Percentiles rank a stretch among this genome's conserved stretches.
phyloP scores from a whole-genome alignment of 2,888 invertebrate genomes.

The Oligia strigilis region DNA sequence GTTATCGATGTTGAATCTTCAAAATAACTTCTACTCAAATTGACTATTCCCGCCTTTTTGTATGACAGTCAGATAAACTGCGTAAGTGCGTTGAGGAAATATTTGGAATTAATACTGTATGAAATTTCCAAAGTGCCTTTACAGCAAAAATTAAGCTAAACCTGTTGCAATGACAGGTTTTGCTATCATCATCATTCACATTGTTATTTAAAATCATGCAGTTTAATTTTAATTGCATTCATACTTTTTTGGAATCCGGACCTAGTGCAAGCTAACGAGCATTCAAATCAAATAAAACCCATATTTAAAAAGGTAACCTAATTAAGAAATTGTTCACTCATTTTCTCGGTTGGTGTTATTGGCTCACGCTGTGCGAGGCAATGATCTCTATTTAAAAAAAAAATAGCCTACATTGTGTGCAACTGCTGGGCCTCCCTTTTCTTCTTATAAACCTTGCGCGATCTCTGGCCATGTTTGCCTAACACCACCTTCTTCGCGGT shows the following conservation, averaged over 20 bases:
- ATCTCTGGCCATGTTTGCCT: neutral
- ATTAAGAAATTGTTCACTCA: neutral
- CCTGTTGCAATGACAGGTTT: neutral
- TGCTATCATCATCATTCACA: neutral
- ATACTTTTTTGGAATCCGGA: neutral
- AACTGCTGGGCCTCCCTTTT: neutral
- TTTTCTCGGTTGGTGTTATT: neutral
- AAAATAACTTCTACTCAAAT: constrained; percentile 28
- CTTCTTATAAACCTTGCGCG: neutral
- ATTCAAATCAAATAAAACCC: neutral
- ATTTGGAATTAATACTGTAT: neutral
- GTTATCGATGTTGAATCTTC: constrained; percentile 13
- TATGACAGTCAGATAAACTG: constrained; percentile 37
- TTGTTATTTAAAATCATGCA: constrained; percentile 2
- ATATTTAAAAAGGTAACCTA: neutral
- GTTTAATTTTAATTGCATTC: neutral
- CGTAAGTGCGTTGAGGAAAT: neutral
- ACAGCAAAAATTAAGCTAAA: constrained; percentile 5
- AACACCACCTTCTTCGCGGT: neutral
- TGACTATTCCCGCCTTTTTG: constrained; percentile 31
- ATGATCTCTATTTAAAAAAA: neutral
- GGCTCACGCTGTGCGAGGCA: neutral
- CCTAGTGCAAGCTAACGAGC: neutral
- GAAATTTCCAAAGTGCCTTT: constrained; percentile 37
- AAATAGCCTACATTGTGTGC: no score